Base-by-base conservation (phyloP, 2,113 vertebrate species). In the Carassius gibelio region DNA sequence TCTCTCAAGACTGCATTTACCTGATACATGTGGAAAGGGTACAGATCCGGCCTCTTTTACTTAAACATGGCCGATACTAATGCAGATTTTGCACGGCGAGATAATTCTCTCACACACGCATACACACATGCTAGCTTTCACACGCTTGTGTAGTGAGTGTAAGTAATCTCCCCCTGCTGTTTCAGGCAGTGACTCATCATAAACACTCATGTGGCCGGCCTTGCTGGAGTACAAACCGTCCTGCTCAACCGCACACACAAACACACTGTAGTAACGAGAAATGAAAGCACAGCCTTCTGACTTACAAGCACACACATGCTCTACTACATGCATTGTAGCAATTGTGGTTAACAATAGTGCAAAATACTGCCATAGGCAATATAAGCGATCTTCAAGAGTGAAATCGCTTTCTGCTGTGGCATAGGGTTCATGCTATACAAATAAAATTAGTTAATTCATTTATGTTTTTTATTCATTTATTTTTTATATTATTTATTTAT, bases 141-240 rank as follows among this genome's bases (percentile, higher is more conserved):
- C 80, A 61, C 48, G 38, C 19, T 64, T 76, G 45, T 76, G 75
- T 83, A 82, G 81, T 61, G 72, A 83, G 81, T 88, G 89, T 85
- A 89, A 87, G 89, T 87, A 85, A 89, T 88, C 75, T 86, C 82
- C 82, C 86, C 81, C 86, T 88, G 86, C 87, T 85, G 87, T 89
- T 85, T 88, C 86, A 88, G 83, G 86, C 76, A 78, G 80, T 90
- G 90, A 89, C 87, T 90, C 88, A 88, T 89, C 89, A 85, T 84
- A 78, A 62, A 61, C 81, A 83, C 84, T 85, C 86, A 88, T 87
- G 84, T 36, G 89, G 87, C 83, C 61, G 75, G 75, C 21, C 75
- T 86, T 13, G 66, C 83, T 88, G 64, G 87, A 89, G 90, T 87
- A 90, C 89, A 87, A 84, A 84, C 82, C 36, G 50, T 83, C 75